phyloP scores from a whole-genome alignment of 37 sponge, comb jelly and placozoan genomes.

The Chondrilla cf. caribensis region DNA sequence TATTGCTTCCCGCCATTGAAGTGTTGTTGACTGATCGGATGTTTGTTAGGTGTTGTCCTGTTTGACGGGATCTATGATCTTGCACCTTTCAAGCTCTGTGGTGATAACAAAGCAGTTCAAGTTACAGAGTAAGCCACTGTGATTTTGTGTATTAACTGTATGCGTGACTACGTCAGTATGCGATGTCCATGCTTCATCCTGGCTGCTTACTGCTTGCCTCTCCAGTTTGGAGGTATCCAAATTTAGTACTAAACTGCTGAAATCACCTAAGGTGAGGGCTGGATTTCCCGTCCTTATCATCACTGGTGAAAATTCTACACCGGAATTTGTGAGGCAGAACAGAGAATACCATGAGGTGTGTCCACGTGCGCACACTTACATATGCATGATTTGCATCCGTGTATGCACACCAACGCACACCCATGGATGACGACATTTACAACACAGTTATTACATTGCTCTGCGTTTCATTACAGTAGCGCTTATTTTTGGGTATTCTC shows the following conservation, averaged over 20 bases:
- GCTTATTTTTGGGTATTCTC: too few species aligned
- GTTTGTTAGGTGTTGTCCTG: constrained; percentile 17
- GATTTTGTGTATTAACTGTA: not conserved
- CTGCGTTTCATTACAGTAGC: too few species aligned
- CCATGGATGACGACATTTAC: too few species aligned
- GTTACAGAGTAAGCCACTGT: not conserved
- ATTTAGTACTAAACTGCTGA: constrained; percentile 37
- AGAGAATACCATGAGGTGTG: constrained; percentile 34
- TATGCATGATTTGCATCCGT: too few species aligned
- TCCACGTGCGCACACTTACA: not conserved
- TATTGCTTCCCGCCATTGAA: too few species aligned
- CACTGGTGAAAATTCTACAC: constrained; percentile 35
- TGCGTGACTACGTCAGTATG: not conserved
- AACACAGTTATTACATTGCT: too few species aligned
- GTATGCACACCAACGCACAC: not conserved
- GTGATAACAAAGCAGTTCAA: constrained; percentile 1
- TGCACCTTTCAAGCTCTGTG: constrained; percentile 1
- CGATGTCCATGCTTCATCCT: not conserved
- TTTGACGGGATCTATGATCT: constrained; percentile 17
- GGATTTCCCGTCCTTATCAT: constrained; percentile 25
- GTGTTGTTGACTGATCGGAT: too few species aligned
- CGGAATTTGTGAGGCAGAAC: constrained; percentile 46
- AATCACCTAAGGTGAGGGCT: not conserved
- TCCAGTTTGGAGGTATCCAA: constrained; percentile 34
- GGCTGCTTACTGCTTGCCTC: not conserved